Base-by-base conservation (phyloP, 2,888 invertebrate species). In the Seira ritae region DNA sequence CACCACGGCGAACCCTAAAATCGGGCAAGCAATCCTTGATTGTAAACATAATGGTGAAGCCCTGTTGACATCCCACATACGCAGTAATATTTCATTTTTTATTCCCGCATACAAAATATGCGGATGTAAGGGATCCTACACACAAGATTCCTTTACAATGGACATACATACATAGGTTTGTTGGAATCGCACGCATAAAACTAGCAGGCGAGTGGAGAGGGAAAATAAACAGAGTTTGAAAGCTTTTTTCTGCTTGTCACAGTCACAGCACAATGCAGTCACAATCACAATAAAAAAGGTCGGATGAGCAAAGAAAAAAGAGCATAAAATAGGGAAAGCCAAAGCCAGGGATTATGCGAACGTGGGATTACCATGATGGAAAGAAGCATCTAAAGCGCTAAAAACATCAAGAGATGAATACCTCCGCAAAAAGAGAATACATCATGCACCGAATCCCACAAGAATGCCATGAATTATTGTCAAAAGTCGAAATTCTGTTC, bases 11-110 rank as follows among this genome's bases (percentile, higher is more conserved):
- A n/a, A n/a, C 31, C 8, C 8, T 31, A 4, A 31, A 4, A 31
- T 2, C 31, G 31, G 31, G 31, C n/a, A n/a, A n/a, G 8, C 31
- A 31, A 31, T 31, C 31, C 31, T 4, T 31, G 31, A 31, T 31
- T 31, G 31, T 31, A 31, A 31, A 31, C 31, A 31, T n/a, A 62
- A 66, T 69, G 55, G 75, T 15, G 69, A 76, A 24, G 55, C 70
- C 62, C 24, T 55, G 42, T 77, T 77, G 77, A 77, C 77, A 77
- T 77, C 37, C 23, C 70, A 77, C 77, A 77, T 31, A 31, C 31
- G 31, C 69, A 22, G 77, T 67, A 69, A 77, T 77, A 70, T 77
- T 77, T 77, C 70, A 77, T 75, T 50, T 69, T 8, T 31, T 31
- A 31, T 31, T 31, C 31, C 31, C 8, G 31, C 31, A 31, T 31